phyloP scores from a whole-genome alignment of 2,113 vertebrate genomes.

The Megaceryle maxima region DNA sequence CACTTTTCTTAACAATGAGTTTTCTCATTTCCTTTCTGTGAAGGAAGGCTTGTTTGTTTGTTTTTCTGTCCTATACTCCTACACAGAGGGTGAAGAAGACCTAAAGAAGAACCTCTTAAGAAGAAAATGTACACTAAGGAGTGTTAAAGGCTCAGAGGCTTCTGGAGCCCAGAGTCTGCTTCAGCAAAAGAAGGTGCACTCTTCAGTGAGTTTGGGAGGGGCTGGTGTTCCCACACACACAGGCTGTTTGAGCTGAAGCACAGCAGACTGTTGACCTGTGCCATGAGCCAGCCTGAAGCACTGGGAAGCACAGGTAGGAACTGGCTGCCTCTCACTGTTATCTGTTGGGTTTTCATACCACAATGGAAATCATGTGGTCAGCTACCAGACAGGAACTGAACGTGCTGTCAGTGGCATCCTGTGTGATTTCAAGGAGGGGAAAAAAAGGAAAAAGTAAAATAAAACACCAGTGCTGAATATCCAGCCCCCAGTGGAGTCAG shows the following conservation, averaged over 20 bases:
- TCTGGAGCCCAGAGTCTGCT: background rate
- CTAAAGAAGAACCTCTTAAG: background rate
- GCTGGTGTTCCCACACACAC: fast-evolving
- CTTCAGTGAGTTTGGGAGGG: fast-evolving
- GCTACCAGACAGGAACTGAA: background rate
- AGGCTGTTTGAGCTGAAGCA: fast-evolving
- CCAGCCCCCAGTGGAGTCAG: background rate
- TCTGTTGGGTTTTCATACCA: background rate
- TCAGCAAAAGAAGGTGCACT: background rate
- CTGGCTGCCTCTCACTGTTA: background rate
- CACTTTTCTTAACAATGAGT: background rate
- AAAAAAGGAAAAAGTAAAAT: too few relatives aligned
- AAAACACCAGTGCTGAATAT: background rate
- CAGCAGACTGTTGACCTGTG: fast-evolving
- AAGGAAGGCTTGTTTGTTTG: background rate
- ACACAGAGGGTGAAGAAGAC: background rate
- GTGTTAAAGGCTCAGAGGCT: background rate
- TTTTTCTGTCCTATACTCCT: background rate
- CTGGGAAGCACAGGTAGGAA: background rate
- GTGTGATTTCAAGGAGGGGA: background rate
- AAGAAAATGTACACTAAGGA: fast-evolving
- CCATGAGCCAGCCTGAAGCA: background rate
- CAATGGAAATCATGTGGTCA: fast-evolving
- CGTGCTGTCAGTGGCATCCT: background rate
- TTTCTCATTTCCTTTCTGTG: background rate